Evolutionary conservation across 2,797 vertebrate genomes (phyloP), one percentile per base, ranked within the genome.

Genomic region (Bradypodion pumilum): DNA sequence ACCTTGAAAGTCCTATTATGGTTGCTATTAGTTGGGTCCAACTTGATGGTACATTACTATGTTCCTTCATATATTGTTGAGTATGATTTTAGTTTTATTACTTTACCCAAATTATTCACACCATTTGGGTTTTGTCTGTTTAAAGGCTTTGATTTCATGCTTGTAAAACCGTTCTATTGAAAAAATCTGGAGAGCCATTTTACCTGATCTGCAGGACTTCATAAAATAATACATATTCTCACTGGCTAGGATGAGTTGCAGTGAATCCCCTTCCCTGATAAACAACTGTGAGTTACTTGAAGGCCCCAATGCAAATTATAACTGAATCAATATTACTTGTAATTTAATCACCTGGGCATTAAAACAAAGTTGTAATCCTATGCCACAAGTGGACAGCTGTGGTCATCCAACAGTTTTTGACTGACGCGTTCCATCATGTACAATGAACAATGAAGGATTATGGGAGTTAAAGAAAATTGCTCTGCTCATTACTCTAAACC

Each of bases 61-160:
- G n/a, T n/a, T n/a, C n/a, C n/a, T n/a, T n/a, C n/a, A 19, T 77
- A 73, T 85, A 80, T 19, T 60, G 46, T 56, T 44, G 62, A 60
- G 70, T 62, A 65, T 78, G 16, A 46, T 70, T 59, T 59, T 56
- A 65, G 23, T 37, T 46, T 81, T 62, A 44, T 68, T 37, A 12
- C 35, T 44, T 10, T 21, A 7, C 19, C 23, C 25, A 35, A 23
- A 29, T 69, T 35, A 23, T 79, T 12, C 7, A 25, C 15, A 65
- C 19, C 59, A 25, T 13, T 74, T 63, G 3, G 7, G 29, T 5
- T 44, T 44, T 62, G 25, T 42, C 12, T 40, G 19, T 35, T 42
- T n/a, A 27, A 21, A 40, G 37, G 21, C 35, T 69, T 56, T 65
- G 9, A 65, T 73, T 15, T 40, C 40, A 23, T 40, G 7, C 37